phyloP scores from a whole-genome alignment of 2,113 vertebrate genomes.

The Nothobranchius furzeri region DNA sequence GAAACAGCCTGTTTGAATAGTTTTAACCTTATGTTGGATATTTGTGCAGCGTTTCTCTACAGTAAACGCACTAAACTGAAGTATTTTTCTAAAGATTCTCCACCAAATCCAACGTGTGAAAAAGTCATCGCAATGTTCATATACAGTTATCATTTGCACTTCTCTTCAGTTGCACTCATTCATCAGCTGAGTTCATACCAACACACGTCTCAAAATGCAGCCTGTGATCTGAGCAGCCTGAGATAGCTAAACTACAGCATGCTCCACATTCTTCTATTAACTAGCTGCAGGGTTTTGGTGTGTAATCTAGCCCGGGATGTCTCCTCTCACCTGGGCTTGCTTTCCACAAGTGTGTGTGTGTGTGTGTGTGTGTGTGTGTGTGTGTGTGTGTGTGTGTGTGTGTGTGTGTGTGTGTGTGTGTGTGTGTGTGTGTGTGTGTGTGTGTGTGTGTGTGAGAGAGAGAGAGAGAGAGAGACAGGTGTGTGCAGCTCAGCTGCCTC shows the following conservation, averaged over 20 bases:
- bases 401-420: slow-evolving; percentile 29
- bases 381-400: slow-evolving; percentile 44
- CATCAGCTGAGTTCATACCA: background rate
- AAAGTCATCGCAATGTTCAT: too few relatives aligned
- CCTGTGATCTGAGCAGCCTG: slow-evolving; percentile 5
- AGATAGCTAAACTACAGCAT: slow-evolving; percentile 22
- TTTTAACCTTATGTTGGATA: too few relatives aligned
- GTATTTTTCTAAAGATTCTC: too few relatives aligned
- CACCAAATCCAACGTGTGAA: too few relatives aligned
- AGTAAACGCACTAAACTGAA: too few relatives aligned
- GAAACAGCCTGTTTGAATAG: too few relatives aligned
- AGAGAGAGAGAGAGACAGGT: background rate
- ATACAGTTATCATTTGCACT: too few relatives aligned
- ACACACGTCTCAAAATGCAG: slow-evolving; percentile 6
- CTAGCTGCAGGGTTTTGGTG: slow-evolving; percentile 49
- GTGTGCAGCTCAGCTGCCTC: slow-evolving; percentile 59
- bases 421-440: slow-evolving; percentile 43
- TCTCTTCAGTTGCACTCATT: background rate
- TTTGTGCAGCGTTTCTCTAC: too few relatives aligned
- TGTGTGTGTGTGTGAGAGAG: slow-evolving; percentile 21
- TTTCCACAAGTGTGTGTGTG: slow-evolving; percentile 55
- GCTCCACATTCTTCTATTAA: slow-evolving; percentile 40
- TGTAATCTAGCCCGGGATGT: slow-evolving; percentile 56
- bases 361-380: slow-evolving; percentile 33
- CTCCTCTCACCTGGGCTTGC: slow-evolving; percentile 56